Evolutionary conservation across 2,113 vertebrate genomes (phyloP), one percentile per base, ranked within the genome.

Genomic region (Tragelaphus strepsiceros): DNA sequence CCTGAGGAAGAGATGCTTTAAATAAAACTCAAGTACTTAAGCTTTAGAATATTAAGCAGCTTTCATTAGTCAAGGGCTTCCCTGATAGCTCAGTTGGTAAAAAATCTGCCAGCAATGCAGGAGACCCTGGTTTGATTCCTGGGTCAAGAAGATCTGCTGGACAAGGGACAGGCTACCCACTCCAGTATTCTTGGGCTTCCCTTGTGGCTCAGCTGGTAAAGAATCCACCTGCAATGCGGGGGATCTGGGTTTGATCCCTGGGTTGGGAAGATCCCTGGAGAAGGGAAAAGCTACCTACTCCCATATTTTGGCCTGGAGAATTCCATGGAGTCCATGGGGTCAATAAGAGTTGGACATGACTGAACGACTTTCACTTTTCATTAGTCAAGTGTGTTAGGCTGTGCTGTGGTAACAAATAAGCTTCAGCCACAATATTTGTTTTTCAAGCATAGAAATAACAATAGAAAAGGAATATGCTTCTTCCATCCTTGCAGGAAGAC

Each of bases 11-110:
- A 95, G 30, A 49, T 59, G 46, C 17, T 88, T 83, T 84, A 56
- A 84, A 56, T 56, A 84, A 39, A 61, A 88, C 64, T 58, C 84
- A 84, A 84, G 77, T 80, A 62, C 16, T 54, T 78, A 67, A 28
- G 43, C 35, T 88, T 30, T 88, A 46, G 58, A 64, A 59, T 88
- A 67, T 53, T 53, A 84, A 22, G 2, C 62, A 78, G 22, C 35
- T 35, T 58, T 86, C 7, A n/a, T 32, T 32, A 64, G 32, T 82
- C 16, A 80, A 80, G n/a, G n/a, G 67, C 67, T 39, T 39, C 35
- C 67, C 35, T 74, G 67, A 74, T 24, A 74, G 67, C 67, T 13
- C 19, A 39, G 21, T 74, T 74, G 67, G 67, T 74, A 22, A 39
- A 74, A 39, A 74, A 74, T 74, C 10, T 74, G 67, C n/a, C 67